phyloP scores from a whole-genome alignment of 1,140 invertebrate genomes.

The Homalodisca vitripennis region DNA sequence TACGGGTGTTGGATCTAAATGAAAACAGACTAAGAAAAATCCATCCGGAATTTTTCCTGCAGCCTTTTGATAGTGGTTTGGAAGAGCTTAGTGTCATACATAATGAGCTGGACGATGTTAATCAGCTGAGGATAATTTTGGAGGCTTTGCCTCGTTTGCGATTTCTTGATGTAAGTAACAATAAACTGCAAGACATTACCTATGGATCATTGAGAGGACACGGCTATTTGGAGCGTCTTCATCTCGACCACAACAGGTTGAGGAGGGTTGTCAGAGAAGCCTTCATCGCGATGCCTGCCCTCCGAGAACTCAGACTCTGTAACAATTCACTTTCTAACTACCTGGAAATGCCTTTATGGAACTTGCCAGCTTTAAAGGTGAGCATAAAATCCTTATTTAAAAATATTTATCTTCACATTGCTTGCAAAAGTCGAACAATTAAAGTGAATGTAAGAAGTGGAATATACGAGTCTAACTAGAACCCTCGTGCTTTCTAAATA shows the following conservation, averaged over 20 bases:
- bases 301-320: conserved; percentile 72
- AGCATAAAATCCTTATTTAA: too few relatives aligned
- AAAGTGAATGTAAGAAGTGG: too few relatives aligned
- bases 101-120: conserved; percentile 72
- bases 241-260: conserved; percentile 76
- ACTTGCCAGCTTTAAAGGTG: conserved; percentile 74
- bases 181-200: conserved; percentile 64
- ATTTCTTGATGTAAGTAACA: conserved; percentile 42
- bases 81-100: conserved; percentile 74
- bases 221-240: conserved; percentile 71
- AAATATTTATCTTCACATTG: too few relatives aligned
- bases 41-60: conserved; percentile 77
- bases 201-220: conserved; percentile 74
- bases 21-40: conserved; percentile 74
- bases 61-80: conserved; percentile 57
- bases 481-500: too few relatives aligned
- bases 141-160: conserved; percentile 62
- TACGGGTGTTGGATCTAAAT: conserved; percentile 73
- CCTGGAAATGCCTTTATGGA: conserved; percentile 69
- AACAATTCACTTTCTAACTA: conserved; percentile 71
- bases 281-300: conserved; percentile 75
- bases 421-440: too few relatives aligned
- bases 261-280: conserved; percentile 70
- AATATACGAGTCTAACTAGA: too few relatives aligned
- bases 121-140: conserved; percentile 66